Base-by-base conservation (phyloP, 2,888 invertebrate genomes). In the Cacoxenus indagator region DNA sequence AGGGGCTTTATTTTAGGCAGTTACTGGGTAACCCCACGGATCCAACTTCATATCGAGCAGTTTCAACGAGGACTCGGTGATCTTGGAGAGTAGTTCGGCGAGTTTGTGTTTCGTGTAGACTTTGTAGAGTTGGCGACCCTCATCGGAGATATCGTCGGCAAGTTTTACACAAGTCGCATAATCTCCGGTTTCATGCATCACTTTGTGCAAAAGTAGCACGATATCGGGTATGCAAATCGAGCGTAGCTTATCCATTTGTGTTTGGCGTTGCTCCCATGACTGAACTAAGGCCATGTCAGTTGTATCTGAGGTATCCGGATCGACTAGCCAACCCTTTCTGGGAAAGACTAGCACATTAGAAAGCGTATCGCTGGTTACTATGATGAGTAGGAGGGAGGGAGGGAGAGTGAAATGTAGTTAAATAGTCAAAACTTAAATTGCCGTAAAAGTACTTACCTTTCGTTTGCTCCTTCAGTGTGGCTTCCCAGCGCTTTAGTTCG, bases 291-390 rank as follows among this genome's bases (percentile, higher is more conserved):
- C 76, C 55, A 86, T 81, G n/a, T 80, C 76, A 0, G 90, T 90
- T 70, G 90, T 90, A 65, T 90, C 89, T 19, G 90, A 88, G 57
- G 90, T 90, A 74, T 87, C 90, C 17, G 91, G 90, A 85, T 96
- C 96, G 55, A 92, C 91, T 70, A 98, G 90, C 97, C 97, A 98
- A 4, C 97, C 96, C 27, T 93, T 94, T 77, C 95, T 94, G 2
- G 96, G 95, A 85, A 98, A 97, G 9, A 96, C 87, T 45, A 98
- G 86, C 0, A 97, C 94, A 87, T 97, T 96, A 87, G 94, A 96
- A 6, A 98, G 89, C 65, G 94, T 90, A 71, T 92, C 93, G 78
- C 93, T 93, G 0, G 95, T 93, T 67, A 92, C 93, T 93, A 90
- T 37, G 2, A 37, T 37, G 2, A 4, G 1, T n/a, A n/a, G 37